phyloP scores from a whole-genome alignment of 2,888 invertebrate genomes.

The Sisyra nigra region DNA sequence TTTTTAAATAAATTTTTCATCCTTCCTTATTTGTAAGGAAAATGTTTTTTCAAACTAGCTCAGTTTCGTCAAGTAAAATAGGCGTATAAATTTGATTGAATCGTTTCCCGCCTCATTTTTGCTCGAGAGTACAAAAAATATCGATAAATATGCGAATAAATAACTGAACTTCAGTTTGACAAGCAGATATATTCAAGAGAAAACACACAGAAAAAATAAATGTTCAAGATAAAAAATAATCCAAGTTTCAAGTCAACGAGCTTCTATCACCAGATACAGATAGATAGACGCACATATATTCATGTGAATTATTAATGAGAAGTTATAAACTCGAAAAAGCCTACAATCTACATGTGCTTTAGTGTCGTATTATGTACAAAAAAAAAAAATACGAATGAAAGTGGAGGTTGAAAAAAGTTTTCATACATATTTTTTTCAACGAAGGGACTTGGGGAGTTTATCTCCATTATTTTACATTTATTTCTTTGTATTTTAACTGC shows the following conservation, averaged over 20 bases:
- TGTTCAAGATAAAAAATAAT: neutral
- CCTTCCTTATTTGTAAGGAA: too few relatives aligned
- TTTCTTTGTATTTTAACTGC: constrained; percentile 10
- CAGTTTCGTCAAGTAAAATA: too few relatives aligned
- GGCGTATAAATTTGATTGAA: too few relatives aligned
- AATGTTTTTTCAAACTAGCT: too few relatives aligned
- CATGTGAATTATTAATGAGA: constrained; percentile 7
- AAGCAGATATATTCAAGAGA: neutral
- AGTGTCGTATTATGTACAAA: neutral
- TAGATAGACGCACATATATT: neutral
- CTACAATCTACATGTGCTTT: neutral
- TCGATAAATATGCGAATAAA: neutral
- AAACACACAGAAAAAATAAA: neutral
- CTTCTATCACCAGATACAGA: neutral
- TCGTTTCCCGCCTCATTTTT: too few relatives aligned
- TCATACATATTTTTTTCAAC: neutral
- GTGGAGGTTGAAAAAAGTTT: constrained; percentile 5
- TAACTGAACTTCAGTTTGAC: neutral
- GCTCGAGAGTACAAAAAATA: too few relatives aligned
- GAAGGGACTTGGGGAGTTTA: constrained; percentile 8
- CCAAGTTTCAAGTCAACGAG: neutral
- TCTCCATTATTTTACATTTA: constrained; percentile 10
- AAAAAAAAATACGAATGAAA: neutral
- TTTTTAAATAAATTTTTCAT: too few relatives aligned
- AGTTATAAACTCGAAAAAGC: constrained; percentile 5